A percentile compares a stretch with the other conserved stretches of the same genome.
These are phyloP conservation scores for Brachionus paranguensis DNA, from an alignment of 1,140 invertebrate genomes.

Conservation along the genomic window DNA sequence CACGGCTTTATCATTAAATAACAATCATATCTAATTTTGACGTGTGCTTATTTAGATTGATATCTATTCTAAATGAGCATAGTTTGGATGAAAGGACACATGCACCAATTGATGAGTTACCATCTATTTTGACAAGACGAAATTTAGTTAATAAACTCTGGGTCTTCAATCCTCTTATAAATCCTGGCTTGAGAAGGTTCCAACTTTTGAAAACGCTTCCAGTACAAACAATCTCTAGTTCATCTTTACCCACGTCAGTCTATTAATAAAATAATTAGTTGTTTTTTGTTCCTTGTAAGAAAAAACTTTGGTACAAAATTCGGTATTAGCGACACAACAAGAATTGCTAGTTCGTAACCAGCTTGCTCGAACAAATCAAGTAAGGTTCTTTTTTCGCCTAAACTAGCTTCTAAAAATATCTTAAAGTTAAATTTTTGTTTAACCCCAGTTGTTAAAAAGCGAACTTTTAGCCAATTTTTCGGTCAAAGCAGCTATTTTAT, in stretches of 20 bases:
- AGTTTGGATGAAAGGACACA: slow-evolving; percentile 7
- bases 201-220: slow-evolving; percentile 94
- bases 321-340: neutral
- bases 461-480: slow-evolving; percentile 27
- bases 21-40: neutral
- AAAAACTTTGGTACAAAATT: neutral
- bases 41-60: neutral
- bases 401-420: neutral
- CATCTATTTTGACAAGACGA: neutral
- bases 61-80: slow-evolving; percentile 8
- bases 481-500: slow-evolving; percentile 30
- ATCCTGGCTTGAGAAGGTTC: slow-evolving; percentile 62
- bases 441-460: neutral
- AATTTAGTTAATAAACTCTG: neutral
- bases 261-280: neutral
- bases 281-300: neutral
- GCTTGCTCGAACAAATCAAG: slow-evolving; percentile 30
- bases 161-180: neutral
- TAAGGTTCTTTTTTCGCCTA: slow-evolving; percentile 6
- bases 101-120: slow-evolving; percentile 4
- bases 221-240: slow-evolving; percentile 78
- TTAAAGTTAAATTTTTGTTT: neutral
- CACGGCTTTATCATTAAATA: neutral
- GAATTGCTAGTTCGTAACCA: neutral
- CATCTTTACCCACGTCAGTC: slow-evolving; percentile 43